Evolutionary conservation across 2,797 vertebrate genomes (phyloP).

Genomic region (Cephalopachus bancanus): DNA sequence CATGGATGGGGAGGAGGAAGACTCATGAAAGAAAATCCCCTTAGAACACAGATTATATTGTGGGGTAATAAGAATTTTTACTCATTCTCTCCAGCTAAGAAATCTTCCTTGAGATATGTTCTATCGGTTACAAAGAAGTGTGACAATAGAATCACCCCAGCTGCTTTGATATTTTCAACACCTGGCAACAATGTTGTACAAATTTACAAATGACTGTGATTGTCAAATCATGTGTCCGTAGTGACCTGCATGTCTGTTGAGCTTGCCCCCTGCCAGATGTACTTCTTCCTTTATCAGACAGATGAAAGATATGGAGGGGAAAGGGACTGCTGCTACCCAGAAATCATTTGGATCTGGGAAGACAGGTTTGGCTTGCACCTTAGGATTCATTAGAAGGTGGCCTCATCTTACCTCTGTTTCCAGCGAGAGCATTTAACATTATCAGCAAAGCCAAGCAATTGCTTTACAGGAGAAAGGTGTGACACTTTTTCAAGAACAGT

Average conservation of each 20-base stretch:
- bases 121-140: conserved; percentile 42
- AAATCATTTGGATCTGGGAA: background rate
- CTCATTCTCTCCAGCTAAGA: background rate
- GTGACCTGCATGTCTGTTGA: conserved; percentile 45
- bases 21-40: background rate
- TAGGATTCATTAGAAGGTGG: fast-evolving
- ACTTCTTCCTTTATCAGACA: background rate
- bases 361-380: background rate
- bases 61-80: background rate
- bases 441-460: background rate
- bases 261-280: background rate
- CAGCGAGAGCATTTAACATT: background rate
- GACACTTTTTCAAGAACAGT: background rate
- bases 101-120: background rate
- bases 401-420: background rate
- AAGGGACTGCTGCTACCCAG: background rate
- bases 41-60: background rate
- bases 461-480: background rate
- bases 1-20: background rate
- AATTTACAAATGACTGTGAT: conserved; percentile 57
- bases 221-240: background rate
- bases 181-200: conserved; percentile 63
- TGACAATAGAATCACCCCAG: conserved; percentile 32
- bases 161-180: background rate
- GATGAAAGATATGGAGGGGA: fast-evolving